Conservation (phyloP, 2,113 vertebrate genomes). For the Aphyosemion australe region DNA sequence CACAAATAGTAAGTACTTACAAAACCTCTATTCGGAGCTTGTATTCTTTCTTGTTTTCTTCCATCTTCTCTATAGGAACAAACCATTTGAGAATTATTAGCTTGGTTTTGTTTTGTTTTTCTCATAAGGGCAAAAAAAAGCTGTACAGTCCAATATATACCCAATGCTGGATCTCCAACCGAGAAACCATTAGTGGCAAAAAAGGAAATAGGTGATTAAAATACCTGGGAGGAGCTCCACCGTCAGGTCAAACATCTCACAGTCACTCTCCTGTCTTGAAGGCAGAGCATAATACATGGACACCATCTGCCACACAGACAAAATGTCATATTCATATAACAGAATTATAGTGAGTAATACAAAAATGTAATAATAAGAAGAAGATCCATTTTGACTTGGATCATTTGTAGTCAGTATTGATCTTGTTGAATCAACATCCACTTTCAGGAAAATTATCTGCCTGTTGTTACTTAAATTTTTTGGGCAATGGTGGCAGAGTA, state of each 20-base stretch:
- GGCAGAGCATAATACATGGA: constrained; percentile 81
- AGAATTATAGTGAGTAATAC: too few relatives aligned
- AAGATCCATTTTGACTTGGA: too few relatives aligned
- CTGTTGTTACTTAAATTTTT: too few relatives aligned
- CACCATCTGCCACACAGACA: constrained; percentile 68
- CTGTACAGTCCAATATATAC: background rate
- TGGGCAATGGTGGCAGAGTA: too few relatives aligned
- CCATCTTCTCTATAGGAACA: constrained; percentile 12
- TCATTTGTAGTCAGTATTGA: too few relatives aligned
- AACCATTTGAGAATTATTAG: background rate
- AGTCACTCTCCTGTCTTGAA: constrained; percentile 64
- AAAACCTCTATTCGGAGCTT: constrained; percentile 51
- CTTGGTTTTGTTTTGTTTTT: too few relatives aligned
- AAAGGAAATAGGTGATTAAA: background rate
- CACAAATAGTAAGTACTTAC: constrained; percentile 45
- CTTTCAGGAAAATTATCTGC: too few relatives aligned
- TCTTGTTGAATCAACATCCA: too few relatives aligned
- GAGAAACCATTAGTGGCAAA: background rate
- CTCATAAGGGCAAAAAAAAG: background rate
- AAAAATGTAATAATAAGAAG: too few relatives aligned
- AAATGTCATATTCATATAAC: too few relatives aligned
- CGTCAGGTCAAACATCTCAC: constrained; percentile 78
- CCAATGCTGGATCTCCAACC: too few relatives aligned
- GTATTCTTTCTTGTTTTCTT: constrained; percentile 20
- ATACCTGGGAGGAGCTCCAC: constrained; percentile 67